Base-by-base conservation (phyloP, 2,888 invertebrate species). In the Chloroclysta siterata region DNA sequence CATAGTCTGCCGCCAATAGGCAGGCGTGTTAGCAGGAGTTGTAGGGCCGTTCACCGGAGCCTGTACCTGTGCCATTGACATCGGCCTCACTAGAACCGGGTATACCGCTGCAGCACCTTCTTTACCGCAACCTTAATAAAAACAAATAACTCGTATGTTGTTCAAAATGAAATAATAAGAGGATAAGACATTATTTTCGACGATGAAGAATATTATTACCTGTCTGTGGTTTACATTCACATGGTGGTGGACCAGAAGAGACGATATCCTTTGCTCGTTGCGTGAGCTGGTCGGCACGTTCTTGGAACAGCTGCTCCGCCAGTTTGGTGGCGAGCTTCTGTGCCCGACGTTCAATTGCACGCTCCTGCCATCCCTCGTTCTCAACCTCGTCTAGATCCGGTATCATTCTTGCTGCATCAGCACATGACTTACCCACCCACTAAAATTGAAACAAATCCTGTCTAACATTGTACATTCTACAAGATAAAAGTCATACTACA, bases 381-480 rank as follows among this genome's bases (percentile, higher is more conserved):
- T 81, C 73, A 3, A 66, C 65, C 2, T 79, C 77, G 0, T 69
- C 76, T 0, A 71, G 70, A 11, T 78, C 79, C 4, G 80, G 72
- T 44, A 57, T 75, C 58, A 74, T 54, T 54, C 76, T 76, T 3
- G 68, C 65, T 29, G 58, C 61, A 64, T 90, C 89, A 11, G 83
- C 89, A 65, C 92, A 91, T 1, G 84, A 77, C 52, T 72, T 69
- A 14, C 89, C 89, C 39, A 90, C 80, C 92, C 92, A 92, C 92
- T 92, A 60, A 5, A 69, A 59, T 33, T 39, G 0, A 51, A 62
- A 59, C 17, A 39, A 39, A 28, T 47, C 7, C 11, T 13, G 10
- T 8, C 22, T 22, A 8, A 5, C 36, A n/a, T n/a, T 22, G 3
- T 47, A 47, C 2, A 13, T 5, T 10, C 7, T 29, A n/a, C 29